A percentile compares a stretch with the other conserved stretches of the same genome.
Evolutionary conservation across 2,888 invertebrate genomes (phyloP).

Genomic region (Mamestra brassicae): DNA sequence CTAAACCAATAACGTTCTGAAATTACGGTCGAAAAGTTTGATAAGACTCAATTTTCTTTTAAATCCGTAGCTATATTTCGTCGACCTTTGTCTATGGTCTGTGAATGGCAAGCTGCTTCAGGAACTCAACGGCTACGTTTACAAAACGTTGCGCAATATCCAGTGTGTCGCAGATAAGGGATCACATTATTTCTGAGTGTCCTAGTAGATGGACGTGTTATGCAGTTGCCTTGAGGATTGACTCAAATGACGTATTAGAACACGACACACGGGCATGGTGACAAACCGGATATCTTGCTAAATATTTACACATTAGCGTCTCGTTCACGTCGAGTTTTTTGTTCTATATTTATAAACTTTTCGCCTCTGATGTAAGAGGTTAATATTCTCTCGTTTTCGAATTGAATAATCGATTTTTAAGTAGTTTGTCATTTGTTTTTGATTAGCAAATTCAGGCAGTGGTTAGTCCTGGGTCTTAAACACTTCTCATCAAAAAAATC

Average conservation of each 20-base stretch:
- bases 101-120: constrained; percentile 4
- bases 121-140: constrained; percentile 15
- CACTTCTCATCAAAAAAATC: too few relatives aligned
- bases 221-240: constrained; percentile 23
- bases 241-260: constrained; percentile 51
- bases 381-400: constrained; percentile 25
- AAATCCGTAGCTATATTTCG: constrained; percentile 9
- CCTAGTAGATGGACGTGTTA: constrained; percentile 16
- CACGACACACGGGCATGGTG: constrained; percentile 57
- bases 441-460: neutral
- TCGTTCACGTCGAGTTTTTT: constrained; percentile 36
- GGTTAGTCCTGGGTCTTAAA: neutral
- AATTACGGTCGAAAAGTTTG: constrained; percentile 2
- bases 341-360: constrained; percentile 32
- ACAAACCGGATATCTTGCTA: constrained; percentile 58
- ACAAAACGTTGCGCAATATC: constrained; percentile 38
- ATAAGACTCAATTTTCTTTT: constrained; percentile 14
- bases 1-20: constrained; percentile 13
- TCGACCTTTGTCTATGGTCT: constrained; percentile 4
- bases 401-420: constrained; percentile 14
- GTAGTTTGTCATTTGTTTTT: neutral
- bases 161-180: constrained; percentile 31
- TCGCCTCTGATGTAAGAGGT: constrained; percentile 33
- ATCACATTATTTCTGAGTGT: constrained; percentile 32
- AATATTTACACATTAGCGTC: constrained; percentile 58